phyloP scores from a whole-genome alignment of 2,797 vertebrate species.

The Channallabes apus region DNA sequence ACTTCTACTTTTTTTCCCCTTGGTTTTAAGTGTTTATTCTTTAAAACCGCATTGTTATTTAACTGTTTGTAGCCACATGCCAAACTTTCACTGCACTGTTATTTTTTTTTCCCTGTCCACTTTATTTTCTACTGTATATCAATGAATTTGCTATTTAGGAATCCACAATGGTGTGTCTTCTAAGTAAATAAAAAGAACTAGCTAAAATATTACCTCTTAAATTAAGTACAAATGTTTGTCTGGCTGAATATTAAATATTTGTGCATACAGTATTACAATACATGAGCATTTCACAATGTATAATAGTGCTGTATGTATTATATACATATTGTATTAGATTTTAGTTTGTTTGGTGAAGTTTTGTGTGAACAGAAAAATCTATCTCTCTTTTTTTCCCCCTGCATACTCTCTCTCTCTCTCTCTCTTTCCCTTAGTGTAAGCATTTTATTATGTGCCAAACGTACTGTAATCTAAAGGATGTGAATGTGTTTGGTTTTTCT shows the following conservation, averaged over 20 bases:
- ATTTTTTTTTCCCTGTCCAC: constrained; percentile 22
- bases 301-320: constrained; percentile 62
- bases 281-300: constrained; percentile 59
- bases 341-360: constrained; percentile 85
- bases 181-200: constrained; percentile 60
- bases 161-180: constrained; percentile 65
- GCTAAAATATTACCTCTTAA: constrained; percentile 82
- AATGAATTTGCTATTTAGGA: constrained; percentile 67
- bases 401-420: constrained; percentile 62
- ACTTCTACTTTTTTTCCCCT: background rate
- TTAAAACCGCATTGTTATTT: constrained; percentile 28
- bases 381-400: constrained; percentile 80
- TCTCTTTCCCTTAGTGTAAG: constrained; percentile 88
- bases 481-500: constrained; percentile 91
- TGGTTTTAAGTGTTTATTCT: constrained; percentile 31
- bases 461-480: constrained; percentile 98
- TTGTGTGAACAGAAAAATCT: constrained; percentile 84
- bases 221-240: constrained; percentile 83
- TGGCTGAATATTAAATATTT: constrained; percentile 75
- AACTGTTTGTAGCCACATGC: constrained; percentile 47
- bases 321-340: constrained; percentile 68
- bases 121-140: constrained; percentile 64
- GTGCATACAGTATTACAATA: constrained; percentile 62
- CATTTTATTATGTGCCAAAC: constrained; percentile 99
- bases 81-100: constrained; percentile 49